A percentile compares a stretch with the other conserved stretches of the same genome.
These are phyloP conservation scores for Thymelicus lineola DNA, from an alignment of 2,888 invertebrate species.

Conservation along the genomic window DNA sequence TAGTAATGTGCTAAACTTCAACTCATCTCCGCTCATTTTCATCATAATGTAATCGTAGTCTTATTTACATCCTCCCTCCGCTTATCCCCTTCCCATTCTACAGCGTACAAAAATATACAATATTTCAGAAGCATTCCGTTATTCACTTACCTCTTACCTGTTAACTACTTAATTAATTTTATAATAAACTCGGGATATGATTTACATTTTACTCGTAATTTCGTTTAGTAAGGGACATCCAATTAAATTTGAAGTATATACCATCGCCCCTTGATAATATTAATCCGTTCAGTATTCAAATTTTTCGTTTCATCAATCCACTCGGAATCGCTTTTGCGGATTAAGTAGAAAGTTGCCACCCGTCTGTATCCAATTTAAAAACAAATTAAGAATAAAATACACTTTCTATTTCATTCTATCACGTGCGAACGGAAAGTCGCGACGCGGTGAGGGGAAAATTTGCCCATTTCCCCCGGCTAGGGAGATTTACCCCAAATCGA, in stretches of 20 bases:
- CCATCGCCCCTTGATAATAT: slow-evolving; percentile 23
- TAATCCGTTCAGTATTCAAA: slow-evolving; percentile 26
- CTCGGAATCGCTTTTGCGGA: slow-evolving; percentile 29
- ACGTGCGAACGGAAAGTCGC: slow-evolving; percentile 67
- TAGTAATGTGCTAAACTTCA: no score
- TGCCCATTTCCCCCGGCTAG: slow-evolving; percentile 60
- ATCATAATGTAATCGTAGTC: no score
- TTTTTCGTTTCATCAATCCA: slow-evolving; percentile 31
- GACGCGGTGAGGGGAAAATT: slow-evolving; percentile 59
- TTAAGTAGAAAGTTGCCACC: slow-evolving; percentile 46
- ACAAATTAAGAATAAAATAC: slow-evolving; percentile 81
- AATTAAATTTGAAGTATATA: slow-evolving; percentile 30
- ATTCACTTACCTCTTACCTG: not conserved
- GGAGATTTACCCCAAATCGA: slow-evolving; percentile 81
- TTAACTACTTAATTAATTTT: slow-evolving; percentile 9
- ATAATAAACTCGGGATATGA: slow-evolving; percentile 18
- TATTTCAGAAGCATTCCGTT: not conserved
- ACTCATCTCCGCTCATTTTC: no score
- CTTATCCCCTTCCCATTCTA: no score
- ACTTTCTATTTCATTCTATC: slow-evolving; percentile 77
- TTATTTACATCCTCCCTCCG: no score
- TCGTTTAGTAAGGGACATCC: slow-evolving; percentile 20
- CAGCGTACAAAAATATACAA: no score
- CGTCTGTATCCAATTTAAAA: slow-evolving; percentile 82
- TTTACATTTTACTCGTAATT: slow-evolving; percentile 9